Evolutionary conservation across 2,888 invertebrate genomes (phyloP).

Genomic region (Drosophila demipolita): DNA sequence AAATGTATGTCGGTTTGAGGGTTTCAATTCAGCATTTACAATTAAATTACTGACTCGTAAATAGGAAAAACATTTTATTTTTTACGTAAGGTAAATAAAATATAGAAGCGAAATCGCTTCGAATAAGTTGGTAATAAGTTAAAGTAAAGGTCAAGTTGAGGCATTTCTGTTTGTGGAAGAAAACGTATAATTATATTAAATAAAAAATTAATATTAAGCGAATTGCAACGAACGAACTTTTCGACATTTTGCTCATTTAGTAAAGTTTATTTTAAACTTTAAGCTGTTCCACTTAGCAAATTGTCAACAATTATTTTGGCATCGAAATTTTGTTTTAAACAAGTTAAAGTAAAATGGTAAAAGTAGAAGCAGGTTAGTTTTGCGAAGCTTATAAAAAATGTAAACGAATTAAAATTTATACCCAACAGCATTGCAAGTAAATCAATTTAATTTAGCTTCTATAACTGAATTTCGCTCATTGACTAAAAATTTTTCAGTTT

Average conservation of each 20-base stretch:
- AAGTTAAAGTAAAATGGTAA: not conserved
- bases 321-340: not conserved
- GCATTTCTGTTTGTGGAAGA: not conserved
- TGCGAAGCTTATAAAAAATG: not conserved
- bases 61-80: not conserved
- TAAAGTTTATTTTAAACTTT: not conserved
- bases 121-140: not conserved
- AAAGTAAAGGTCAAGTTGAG: not conserved
- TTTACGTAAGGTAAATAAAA: not conserved
- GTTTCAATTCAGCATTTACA: not conserved
- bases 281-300: not conserved
- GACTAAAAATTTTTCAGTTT: too few relatives aligned
- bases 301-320: not conserved
- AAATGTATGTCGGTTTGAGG: not conserved
- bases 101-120: not conserved
- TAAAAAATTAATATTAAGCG: not conserved
- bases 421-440: not conserved
- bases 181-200: too few relatives aligned
- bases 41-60: not conserved
- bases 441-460: not conserved
- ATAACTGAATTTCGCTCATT: not conserved
- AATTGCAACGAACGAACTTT: not conserved
- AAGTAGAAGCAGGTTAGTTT: not conserved
- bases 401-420: not conserved
- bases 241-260: not conserved